Evolutionary conservation across 2,888 invertebrate species (phyloP).

Genomic region (Adela reaumurella): DNA sequence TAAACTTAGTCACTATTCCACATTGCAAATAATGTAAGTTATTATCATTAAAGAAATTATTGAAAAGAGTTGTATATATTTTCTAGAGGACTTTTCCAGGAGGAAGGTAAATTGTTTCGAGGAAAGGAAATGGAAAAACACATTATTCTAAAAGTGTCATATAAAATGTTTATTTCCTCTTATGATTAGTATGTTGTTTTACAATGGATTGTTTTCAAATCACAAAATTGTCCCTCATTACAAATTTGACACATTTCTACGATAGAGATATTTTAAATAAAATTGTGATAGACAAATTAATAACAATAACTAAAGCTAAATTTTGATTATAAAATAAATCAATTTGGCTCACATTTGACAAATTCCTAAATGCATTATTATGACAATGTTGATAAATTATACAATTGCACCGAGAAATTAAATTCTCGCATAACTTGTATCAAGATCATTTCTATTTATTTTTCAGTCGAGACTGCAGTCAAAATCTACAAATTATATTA

Average conservation of each 20-base stretch:
- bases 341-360: conserved; percentile 43
- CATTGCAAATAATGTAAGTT: too few species aligned
- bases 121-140: conserved; percentile 15
- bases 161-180: conserved; percentile 55
- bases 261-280: neutral
- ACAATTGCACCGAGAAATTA: conserved; percentile 27
- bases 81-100: too few species aligned
- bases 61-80: too few species aligned
- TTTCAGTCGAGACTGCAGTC: neutral
- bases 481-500: neutral
- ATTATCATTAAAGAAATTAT: too few species aligned
- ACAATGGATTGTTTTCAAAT: conserved; percentile 35
- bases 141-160: conserved; percentile 39
- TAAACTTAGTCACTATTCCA: too few species aligned
- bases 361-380: conserved; percentile 49
- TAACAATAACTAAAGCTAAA: conserved; percentile 19
- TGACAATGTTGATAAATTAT: conserved; percentile 30
- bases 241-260: neutral
- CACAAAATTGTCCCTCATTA: conserved; percentile 15
- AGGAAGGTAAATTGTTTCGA: too few species aligned
- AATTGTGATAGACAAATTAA: conserved; percentile 23
- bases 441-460: neutral
- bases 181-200: conserved; percentile 39
- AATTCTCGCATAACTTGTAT: neutral
- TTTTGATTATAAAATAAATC: conserved; percentile 38